Conservation (phyloP, 1,140 invertebrate genomes). For the Drosophila rhopaloa region DNA sequence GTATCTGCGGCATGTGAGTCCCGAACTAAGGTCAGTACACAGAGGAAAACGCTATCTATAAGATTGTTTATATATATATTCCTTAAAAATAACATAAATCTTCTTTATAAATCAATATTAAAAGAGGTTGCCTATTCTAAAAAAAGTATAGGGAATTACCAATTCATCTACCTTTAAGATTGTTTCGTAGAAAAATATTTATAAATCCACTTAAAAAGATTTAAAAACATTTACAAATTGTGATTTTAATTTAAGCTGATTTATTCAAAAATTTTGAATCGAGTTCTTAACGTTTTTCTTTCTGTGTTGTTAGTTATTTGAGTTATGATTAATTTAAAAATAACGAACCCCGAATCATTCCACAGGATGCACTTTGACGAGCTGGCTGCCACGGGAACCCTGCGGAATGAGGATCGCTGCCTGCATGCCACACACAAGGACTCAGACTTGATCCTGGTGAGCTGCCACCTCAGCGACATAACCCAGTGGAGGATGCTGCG, state of each 20-base stretch:
- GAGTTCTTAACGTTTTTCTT: neutral
- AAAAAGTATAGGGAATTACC: too few relatives aligned
- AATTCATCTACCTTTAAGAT: too few relatives aligned
- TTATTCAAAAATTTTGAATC: too few relatives aligned
- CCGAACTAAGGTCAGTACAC: slow-evolving; percentile 73
- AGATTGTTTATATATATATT: too few relatives aligned
- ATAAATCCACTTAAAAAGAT: too few relatives aligned
- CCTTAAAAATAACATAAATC: too few relatives aligned
- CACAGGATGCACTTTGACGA: slow-evolving; percentile 56
- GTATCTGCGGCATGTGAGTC: slow-evolving; percentile 95
- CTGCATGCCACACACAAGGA: slow-evolving; percentile 31
- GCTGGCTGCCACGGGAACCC: slow-evolving; percentile 53
- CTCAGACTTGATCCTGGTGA: slow-evolving; percentile 36
- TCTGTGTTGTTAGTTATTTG: slow-evolving; percentile 21
- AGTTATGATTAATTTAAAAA: slow-evolving; percentile 18
- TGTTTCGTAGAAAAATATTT: too few relatives aligned
- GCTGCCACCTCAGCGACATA: slow-evolving; percentile 53
- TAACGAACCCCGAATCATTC: neutral
- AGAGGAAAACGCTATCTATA: neutral
- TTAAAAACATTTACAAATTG: too few relatives aligned
- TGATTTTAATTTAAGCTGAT: too few relatives aligned
- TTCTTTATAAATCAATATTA: too few relatives aligned
- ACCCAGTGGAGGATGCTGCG: slow-evolving; percentile 65
- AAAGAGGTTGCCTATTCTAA: too few relatives aligned
- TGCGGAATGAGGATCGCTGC: slow-evolving; percentile 63